These are phyloP conservation scores for Meloidogyne exigua DNA, from an alignment of 1,140 invertebrate species.

Conservation along the genomic window DNA sequence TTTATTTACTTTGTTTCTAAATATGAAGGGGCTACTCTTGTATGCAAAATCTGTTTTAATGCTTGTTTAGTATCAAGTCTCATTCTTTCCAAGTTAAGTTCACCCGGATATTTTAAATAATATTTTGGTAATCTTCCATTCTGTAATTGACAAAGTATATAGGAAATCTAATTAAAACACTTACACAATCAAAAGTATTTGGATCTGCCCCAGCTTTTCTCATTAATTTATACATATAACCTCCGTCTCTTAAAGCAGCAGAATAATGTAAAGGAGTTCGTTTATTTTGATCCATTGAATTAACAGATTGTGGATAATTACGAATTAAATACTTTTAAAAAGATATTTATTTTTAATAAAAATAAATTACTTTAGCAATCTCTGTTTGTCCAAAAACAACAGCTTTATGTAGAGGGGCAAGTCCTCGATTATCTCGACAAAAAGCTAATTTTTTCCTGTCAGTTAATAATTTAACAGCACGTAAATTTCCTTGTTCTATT, in stretches of 20 bases:
- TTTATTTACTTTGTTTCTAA: constrained; percentile 52
- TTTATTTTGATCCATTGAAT: constrained; percentile 70
- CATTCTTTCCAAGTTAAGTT: constrained; percentile 60
- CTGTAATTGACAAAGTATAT: constrained; percentile 36
- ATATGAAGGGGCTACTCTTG: constrained; percentile 61
- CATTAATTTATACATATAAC: constrained; percentile 81
- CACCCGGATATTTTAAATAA: constrained; percentile 61
- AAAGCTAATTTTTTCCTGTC: constrained; percentile 86
- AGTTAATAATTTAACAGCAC: constrained; percentile 79
- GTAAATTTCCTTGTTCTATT: constrained; percentile 78
- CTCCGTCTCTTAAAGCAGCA: constrained; percentile 77
- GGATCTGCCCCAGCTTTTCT: constrained; percentile 80
- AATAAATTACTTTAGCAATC: constrained; percentile 69
- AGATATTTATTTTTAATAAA: background rate
- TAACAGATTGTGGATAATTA: constrained; percentile 76
- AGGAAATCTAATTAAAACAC: constrained; percentile 55
- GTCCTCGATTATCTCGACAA: constrained; percentile 71
- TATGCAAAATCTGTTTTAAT: constrained; percentile 53
- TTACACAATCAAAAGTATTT: constrained; percentile 78
- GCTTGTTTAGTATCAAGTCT: constrained; percentile 57
- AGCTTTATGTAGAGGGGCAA: constrained; percentile 84
- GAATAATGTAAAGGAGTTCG: constrained; percentile 87
- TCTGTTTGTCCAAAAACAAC: constrained; percentile 90
- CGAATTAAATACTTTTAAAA: constrained; percentile 63
- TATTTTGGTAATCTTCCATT: constrained; percentile 61